These are phyloP conservation scores for Myotis pilosus DNA, from an alignment of 2,797 vertebrate species.

Conservation along the genomic window DNA sequence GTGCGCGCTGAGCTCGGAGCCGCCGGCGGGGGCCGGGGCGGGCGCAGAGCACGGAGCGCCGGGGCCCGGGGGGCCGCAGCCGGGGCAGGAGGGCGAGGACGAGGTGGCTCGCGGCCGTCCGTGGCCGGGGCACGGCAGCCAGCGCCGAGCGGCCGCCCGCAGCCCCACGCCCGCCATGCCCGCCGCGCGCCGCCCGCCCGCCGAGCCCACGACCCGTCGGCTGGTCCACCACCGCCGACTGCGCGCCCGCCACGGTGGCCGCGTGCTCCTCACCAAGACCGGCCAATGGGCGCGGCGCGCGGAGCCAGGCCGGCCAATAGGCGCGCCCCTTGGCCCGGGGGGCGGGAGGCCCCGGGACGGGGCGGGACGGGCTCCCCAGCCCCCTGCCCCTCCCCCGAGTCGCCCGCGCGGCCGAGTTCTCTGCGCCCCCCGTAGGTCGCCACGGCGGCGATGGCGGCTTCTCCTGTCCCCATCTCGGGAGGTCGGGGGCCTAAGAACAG, in stretches of 20 bases:
- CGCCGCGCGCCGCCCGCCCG: constrained; percentile 10
- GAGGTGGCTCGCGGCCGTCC: constrained; percentile 61
- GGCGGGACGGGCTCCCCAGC: not conserved
- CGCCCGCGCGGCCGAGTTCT: accelerated
- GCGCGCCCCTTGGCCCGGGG: not conserved
- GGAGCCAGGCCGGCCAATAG: constrained; percentile 62
- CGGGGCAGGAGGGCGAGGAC: constrained; percentile 71
- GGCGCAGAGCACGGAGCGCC: constrained; percentile 60
- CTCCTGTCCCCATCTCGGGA: not conserved
- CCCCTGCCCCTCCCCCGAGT: not conserved
- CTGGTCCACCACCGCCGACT: constrained; percentile 48
- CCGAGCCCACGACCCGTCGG: not conserved
- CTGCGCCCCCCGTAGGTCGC: not conserved
- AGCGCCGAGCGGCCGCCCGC: constrained; percentile 64
- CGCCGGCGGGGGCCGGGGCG: constrained; percentile 64
- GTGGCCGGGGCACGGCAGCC: constrained; percentile 60
- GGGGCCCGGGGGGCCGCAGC: constrained; percentile 65
- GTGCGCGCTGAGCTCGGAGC: constrained; percentile 80
- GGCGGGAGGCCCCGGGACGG: constrained; percentile 54
- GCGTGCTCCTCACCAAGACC: constrained; percentile 36
- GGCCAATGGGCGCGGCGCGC: constrained; percentile 66
- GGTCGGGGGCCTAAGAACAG: not conserved
- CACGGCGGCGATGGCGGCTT: not conserved
- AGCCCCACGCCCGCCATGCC: constrained; percentile 72
- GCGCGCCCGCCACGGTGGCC: constrained; percentile 72